Base-by-base conservation (phyloP, 1,140 invertebrate genomes). In the Andricus grossulariae region DNA sequence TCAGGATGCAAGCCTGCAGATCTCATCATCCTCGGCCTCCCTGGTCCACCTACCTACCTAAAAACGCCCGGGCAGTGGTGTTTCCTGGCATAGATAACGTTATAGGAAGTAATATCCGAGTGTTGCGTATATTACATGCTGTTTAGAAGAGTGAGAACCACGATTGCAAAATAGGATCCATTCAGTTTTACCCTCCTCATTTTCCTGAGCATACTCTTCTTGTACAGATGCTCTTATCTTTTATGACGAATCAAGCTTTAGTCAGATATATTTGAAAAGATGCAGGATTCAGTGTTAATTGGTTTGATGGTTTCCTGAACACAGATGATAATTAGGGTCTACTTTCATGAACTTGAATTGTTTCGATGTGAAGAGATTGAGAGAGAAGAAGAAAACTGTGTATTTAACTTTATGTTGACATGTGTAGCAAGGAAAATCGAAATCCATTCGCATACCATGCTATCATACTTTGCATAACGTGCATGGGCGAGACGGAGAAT, bases 1-100 rank as follows among this genome's bases (percentile, higher is more conserved):
- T 90, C 89, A 90, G 87, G 87, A 90, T 90, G 88, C 89, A 89
- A 88, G 86, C 87, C 87, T 88, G 88, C 87, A 89, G 89, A 90
- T 89, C 88, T 89, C 88, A 89, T 89, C 87, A 88, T 89, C 85
- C 87, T 84, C 84, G 74, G 83, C 79, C 80, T 85, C 80, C 80
- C 83, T 82, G 25, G 25, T 66, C 32, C 13, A 66, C 60, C 32
- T 66, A n/a, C 25, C 84, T 80, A 84, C 85, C 79, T 86, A 85
- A 83, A 79, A 87, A 87, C 82, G 84, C 85, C 76, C 80, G 78
- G 82, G 80, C 82, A 85, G 84, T 86, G 80, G 82, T 80, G 85
- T 83, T 84, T 84, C 82, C 85, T 82, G 80, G 80, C 80, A 80
- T 82, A 85, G 84, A 86, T 88, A 87, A 81, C 79, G 80, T 86